A percentile compares a stretch with the other conserved stretches of the same genome.
Conservation (phyloP, 2,888 invertebrate species). For the Nomada goodeniana region DNA sequence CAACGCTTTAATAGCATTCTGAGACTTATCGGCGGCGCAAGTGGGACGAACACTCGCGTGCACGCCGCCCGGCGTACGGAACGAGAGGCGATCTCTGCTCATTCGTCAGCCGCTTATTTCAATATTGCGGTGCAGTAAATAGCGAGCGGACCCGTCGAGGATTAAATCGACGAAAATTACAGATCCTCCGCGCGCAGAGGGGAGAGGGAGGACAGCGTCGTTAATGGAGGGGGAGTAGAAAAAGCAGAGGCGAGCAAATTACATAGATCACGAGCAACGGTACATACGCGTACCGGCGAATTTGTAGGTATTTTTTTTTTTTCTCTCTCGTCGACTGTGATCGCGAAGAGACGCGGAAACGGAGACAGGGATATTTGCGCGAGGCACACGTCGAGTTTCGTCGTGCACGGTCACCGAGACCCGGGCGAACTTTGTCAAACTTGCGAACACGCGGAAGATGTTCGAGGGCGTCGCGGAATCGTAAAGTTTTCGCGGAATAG, state of each 20-base stretch:
- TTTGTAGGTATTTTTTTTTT: neutral
- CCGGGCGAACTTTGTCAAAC: too few species aligned
- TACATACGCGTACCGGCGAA: slow-evolving; percentile 15
- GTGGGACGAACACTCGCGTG: slow-evolving; percentile 23
- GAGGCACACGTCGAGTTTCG: too few species aligned
- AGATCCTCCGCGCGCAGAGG: slow-evolving; percentile 28
- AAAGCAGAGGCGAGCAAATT: slow-evolving; percentile 40
- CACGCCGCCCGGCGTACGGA: neutral
- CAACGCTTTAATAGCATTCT: slow-evolving; percentile 53
- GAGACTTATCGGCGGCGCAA: slow-evolving; percentile 56
- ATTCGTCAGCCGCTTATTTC: slow-evolving; percentile 59
- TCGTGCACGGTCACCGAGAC: too few species aligned
- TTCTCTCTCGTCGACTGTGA: too few species aligned
- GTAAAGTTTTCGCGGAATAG: too few species aligned
- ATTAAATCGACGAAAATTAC: slow-evolving; percentile 67
- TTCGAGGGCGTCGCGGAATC: too few species aligned
- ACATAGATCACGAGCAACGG: slow-evolving; percentile 59
- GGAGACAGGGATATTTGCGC: too few species aligned
- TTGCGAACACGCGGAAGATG: too few species aligned
- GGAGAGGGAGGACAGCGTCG: neutral
- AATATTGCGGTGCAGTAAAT: slow-evolving; percentile 65
- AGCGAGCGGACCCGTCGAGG: slow-evolving; percentile 49
- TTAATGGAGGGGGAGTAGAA: neutral
- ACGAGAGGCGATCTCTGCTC: slow-evolving; percentile 31
- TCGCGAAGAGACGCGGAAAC: too few species aligned